Evolutionary conservation across 2,797 vertebrate genomes (phyloP).

Genomic region (Poecilia wingei): DNA sequence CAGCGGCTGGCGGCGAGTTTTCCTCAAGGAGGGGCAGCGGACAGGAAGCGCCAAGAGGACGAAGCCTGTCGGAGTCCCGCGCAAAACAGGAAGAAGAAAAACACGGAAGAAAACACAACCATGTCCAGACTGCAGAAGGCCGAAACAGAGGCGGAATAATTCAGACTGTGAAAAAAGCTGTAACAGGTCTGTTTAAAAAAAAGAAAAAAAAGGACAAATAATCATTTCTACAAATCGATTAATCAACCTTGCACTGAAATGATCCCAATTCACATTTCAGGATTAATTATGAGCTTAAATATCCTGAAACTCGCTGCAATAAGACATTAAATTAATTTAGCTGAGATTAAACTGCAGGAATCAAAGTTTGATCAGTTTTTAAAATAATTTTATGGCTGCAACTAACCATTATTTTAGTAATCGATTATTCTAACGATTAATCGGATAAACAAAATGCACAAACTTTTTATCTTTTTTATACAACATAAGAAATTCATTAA

Average conservation of each 20-base stretch:
- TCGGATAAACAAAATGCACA: too few relatives aligned
- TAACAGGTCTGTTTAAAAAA: background rate
- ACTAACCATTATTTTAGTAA: too few relatives aligned
- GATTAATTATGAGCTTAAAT: background rate
- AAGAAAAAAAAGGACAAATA: too few relatives aligned
- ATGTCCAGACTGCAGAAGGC: background rate
- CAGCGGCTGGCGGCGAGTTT: background rate
- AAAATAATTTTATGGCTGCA: too few relatives aligned
- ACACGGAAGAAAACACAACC: rapidly evolving
- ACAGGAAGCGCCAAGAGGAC: background rate
- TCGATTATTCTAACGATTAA: too few relatives aligned
- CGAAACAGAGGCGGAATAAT: background rate
- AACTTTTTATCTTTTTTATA: too few relatives aligned
- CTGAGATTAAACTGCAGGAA: background rate
- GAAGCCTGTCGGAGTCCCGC: slow-evolving; percentile 11
- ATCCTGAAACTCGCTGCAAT: background rate
- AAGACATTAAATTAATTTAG: background rate
- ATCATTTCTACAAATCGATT: background rate
- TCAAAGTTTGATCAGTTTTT: background rate
- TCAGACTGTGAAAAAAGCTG: background rate
- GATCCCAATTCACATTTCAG: background rate
- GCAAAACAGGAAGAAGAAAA: background rate
- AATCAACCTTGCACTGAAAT: background rate
- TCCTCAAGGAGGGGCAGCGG: background rate
- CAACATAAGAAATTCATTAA: background rate